Conservation (phyloP, 1,140 invertebrate species). For the Hyphantria cunea region DNA sequence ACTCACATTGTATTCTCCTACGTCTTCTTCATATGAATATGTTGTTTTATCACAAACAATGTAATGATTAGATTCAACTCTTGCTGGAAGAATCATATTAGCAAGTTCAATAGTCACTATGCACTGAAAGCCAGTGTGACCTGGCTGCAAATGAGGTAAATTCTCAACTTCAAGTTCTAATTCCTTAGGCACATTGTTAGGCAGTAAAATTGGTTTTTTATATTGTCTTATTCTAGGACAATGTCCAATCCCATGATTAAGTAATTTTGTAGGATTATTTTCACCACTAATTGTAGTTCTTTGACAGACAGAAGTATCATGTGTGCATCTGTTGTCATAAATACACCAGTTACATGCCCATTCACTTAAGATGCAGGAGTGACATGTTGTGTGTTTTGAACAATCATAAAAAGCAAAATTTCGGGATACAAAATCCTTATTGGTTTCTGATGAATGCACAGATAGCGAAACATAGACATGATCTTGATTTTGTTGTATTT, state of each 20-base stretch:
- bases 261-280: slow-evolving; percentile 88
- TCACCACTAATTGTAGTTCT: slow-evolving; percentile 92
- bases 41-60: slow-evolving; percentile 95
- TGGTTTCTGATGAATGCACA: slow-evolving; percentile 95
- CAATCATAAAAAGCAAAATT: slow-evolving; percentile 98
- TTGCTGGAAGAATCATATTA: slow-evolving; percentile 93
- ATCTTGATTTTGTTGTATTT: slow-evolving; percentile 91
- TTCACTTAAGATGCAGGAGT: slow-evolving; percentile 92
- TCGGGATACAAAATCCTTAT: slow-evolving; percentile 96
- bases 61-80: slow-evolving; percentile 90
- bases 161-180: slow-evolving; percentile 95
- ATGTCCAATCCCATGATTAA: slow-evolving; percentile 88
- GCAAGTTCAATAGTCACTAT: slow-evolving; percentile 95
- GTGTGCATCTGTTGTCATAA: slow-evolving; percentile 96
- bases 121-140: slow-evolving; percentile 94
- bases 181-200: slow-evolving; percentile 94
- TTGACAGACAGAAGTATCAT: slow-evolving; percentile 92
- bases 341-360: slow-evolving; percentile 99
- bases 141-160: slow-evolving; percentile 92
- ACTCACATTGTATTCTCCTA: slow-evolving; percentile 93
- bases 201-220: slow-evolving; percentile 87
- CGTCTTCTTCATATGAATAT: slow-evolving; percentile 93
- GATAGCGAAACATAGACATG: slow-evolving; percentile 96
- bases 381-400: slow-evolving; percentile 92
- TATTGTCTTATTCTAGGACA: slow-evolving; percentile 90